Percentiles rank a stretch among this genome's conserved stretches.
Evolutionary conservation across 2,888 invertebrate genomes (phyloP).

Genomic region (Drosophila bunnanda): DNA sequence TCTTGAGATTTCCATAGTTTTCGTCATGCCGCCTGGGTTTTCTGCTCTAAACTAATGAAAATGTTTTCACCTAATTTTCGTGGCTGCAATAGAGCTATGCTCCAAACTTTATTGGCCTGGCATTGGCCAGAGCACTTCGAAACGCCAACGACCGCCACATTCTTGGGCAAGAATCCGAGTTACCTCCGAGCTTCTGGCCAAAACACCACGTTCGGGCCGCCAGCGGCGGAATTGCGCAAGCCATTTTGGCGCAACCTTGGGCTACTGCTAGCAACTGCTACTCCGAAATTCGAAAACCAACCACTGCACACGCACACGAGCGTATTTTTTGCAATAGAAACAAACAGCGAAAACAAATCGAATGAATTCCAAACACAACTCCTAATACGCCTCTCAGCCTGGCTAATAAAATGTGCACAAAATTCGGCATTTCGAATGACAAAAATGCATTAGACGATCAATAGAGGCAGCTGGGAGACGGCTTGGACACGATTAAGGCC

Average conservation of each 20-base stretch:
- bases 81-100: slow-evolving; percentile 2
- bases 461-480: slow-evolving; percentile 18
- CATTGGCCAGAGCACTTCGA: slow-evolving; percentile 36
- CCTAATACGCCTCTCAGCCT: slow-evolving; percentile 32
- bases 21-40: slow-evolving; percentile 27
- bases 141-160: slow-evolving; percentile 68
- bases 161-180: slow-evolving; percentile 66
- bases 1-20: slow-evolving; percentile 22
- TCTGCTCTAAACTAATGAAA: slow-evolving; percentile 14
- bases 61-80: slow-evolving; percentile 37
- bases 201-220: slow-evolving; percentile 68
- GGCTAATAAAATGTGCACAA: slow-evolving; percentile 57
- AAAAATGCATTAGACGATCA: slow-evolving; percentile 40
- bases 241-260: slow-evolving; percentile 68
- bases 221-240: slow-evolving; percentile 66
- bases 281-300: slow-evolving; percentile 33
- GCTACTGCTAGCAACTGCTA: slow-evolving; percentile 63
- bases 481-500: slow-evolving; percentile 33
- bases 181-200: slow-evolving; percentile 59
- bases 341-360: slow-evolving; percentile 31
- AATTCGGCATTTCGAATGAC: slow-evolving; percentile 59
- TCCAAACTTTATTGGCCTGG: slow-evolving; percentile 23
- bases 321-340: slow-evolving; percentile 44
- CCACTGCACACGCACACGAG: slow-evolving; percentile 18
- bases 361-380: slow-evolving; percentile 16